These are phyloP conservation scores for Eucera pruinosa DNA, from an alignment of 2,888 invertebrate genomes.

Conservation along the genomic window DNA sequence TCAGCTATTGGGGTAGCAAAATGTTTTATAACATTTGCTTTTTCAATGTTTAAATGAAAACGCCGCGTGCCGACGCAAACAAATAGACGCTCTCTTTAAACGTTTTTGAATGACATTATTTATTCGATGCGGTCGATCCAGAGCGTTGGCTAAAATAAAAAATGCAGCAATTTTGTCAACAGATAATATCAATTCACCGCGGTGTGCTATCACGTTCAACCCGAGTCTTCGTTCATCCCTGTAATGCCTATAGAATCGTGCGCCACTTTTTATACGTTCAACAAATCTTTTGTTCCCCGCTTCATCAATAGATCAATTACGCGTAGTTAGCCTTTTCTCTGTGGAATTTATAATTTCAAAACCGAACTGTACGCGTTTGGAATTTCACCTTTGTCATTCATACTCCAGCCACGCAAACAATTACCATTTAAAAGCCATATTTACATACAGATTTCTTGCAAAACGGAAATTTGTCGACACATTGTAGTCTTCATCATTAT, in stretches of 20 bases:
- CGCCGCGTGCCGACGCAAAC: background rate
- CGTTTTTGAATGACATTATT: constrained; percentile 1
- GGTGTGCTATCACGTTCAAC: background rate
- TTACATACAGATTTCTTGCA: too few relatives aligned
- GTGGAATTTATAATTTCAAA: background rate
- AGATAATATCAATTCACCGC: background rate
- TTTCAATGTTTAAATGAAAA: background rate
- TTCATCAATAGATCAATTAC: constrained; percentile 3
- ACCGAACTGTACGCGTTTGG: background rate
- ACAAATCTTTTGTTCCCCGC: background rate
- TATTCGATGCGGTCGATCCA: background rate
- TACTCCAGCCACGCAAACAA: too few relatives aligned
- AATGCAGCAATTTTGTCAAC: constrained; percentile 10
- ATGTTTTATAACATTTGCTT: background rate
- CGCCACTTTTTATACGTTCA: background rate
- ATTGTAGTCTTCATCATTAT: too few relatives aligned
- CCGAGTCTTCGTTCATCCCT: too few relatives aligned
- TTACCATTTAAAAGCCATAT: too few relatives aligned
- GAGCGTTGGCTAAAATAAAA: background rate
- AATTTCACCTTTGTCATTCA: too few relatives aligned
- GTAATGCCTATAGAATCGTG: too few relatives aligned
- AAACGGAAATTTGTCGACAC: too few relatives aligned
- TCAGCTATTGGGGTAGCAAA: too few relatives aligned
- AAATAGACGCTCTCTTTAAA: background rate
- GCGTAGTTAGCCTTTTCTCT: background rate